Evolutionary conservation across 2,888 invertebrate species (phyloP).

Genomic region (Cactoblastis cactorum): DNA sequence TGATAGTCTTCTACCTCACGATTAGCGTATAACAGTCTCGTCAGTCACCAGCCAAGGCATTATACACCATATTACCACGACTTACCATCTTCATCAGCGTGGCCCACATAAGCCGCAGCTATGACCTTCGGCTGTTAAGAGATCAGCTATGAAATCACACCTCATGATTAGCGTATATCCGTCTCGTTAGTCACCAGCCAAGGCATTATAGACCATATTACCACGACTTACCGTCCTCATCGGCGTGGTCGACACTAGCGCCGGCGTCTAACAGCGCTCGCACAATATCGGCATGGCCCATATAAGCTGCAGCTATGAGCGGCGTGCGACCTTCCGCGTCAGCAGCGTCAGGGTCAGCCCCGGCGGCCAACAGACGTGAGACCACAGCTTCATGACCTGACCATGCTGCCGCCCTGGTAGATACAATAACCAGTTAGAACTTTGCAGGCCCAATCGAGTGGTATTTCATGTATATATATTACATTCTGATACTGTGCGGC

Average conservation of each 20-base stretch:
- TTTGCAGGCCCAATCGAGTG: too few species aligned
- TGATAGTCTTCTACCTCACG: too few species aligned
- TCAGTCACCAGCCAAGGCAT: too few species aligned
- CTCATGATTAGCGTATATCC: too few species aligned
- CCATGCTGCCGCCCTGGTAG: conserved; percentile 90
- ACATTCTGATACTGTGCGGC: too few species aligned
- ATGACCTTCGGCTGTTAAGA: neutral
- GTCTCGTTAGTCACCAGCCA: too few species aligned
- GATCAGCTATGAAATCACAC: neutral
- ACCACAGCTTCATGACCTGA: conserved; percentile 94
- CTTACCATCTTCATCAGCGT: neutral
- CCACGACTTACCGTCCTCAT: conserved; percentile 89
- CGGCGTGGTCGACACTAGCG: conserved; percentile 91
- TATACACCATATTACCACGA: too few species aligned
- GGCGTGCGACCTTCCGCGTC: conserved; percentile 96
- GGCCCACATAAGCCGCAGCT: neutral
- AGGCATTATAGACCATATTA: too few species aligned
- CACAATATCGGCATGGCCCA: conserved; percentile 96
- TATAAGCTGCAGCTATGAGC: conserved; percentile 96
- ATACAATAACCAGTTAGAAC: neutral
- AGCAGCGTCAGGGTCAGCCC: conserved; percentile 88
- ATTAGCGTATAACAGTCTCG: too few species aligned
- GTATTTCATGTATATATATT: too few species aligned
- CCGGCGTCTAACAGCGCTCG: conserved; percentile 89
- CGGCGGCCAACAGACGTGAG: conserved; percentile 85